These are phyloP conservation scores for Alces alces DNA, from an alignment of 2,113 vertebrate species.

Conservation along the genomic window DNA sequence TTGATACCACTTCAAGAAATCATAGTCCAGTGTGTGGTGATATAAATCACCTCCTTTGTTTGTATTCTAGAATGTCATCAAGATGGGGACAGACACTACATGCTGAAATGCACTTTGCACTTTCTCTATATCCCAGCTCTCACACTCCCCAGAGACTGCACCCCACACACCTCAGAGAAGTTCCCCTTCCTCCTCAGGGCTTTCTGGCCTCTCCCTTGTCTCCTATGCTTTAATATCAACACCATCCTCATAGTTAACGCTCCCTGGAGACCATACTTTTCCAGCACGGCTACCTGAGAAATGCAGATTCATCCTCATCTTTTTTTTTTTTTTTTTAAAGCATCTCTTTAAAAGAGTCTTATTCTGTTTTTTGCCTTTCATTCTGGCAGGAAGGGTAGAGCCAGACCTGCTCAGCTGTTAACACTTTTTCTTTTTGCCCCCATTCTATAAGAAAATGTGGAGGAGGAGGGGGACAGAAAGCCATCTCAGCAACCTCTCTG, in stretches of 20 bases:
- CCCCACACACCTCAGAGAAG: too few relatives aligned
- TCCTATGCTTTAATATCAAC: rapidly evolving
- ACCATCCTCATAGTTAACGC: rapidly evolving
- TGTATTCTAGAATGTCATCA: neutral
- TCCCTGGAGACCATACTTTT: neutral
- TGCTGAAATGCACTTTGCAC: rapidly evolving
- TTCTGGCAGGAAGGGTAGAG: neutral
- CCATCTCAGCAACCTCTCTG: neutral
- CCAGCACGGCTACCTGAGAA: neutral
- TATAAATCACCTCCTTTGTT: neutral
- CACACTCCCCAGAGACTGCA: neutral
- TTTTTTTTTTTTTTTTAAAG: rapidly evolving
- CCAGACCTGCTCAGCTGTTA: too few relatives aligned
- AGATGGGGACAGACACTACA: rapidly evolving
- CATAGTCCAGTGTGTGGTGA: neutral
- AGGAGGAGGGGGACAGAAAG: neutral
- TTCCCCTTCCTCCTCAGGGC: too few relatives aligned
- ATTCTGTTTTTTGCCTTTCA: neutral
- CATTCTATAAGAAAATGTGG: neutral
- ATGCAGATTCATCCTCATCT: neutral
- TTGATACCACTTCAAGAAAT: neutral
- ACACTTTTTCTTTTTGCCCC: neutral
- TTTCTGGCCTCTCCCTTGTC: rapidly evolving
- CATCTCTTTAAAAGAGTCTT: neutral
- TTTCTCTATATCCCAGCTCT: neutral